These are phyloP conservation scores for Drosophila jambulina DNA, from an alignment of 1,140 invertebrate genomes.

Conservation along the genomic window DNA sequence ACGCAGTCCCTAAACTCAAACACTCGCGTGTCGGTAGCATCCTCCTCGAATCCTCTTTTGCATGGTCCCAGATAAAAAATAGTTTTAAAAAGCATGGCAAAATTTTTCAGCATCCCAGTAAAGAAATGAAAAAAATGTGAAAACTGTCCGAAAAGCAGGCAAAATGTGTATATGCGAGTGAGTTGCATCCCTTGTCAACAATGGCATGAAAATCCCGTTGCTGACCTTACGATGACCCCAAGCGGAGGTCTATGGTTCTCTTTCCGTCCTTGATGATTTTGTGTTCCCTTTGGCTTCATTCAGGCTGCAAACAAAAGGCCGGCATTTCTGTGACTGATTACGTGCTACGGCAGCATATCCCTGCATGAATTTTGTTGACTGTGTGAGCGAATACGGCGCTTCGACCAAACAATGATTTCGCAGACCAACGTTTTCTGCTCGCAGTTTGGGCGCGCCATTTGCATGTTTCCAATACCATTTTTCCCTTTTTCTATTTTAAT, in stretches of 20 bases:
- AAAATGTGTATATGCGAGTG: slow-evolving; percentile 47
- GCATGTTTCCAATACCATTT: slow-evolving; percentile 60
- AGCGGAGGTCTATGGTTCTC: slow-evolving; percentile 62
- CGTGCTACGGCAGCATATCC: slow-evolving; percentile 72
- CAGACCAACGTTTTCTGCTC: slow-evolving; percentile 38
- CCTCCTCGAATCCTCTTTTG: slow-evolving; percentile 48
- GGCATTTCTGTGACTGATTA: slow-evolving; percentile 81
- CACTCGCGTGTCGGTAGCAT: slow-evolving; percentile 72
- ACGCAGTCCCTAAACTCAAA: slow-evolving; percentile 38
- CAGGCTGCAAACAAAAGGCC: slow-evolving; percentile 79
- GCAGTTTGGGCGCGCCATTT: slow-evolving; percentile 71
- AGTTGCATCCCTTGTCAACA: slow-evolving; percentile 82
- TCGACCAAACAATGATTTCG: slow-evolving; percentile 66
- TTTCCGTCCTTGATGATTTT: slow-evolving; percentile 68
- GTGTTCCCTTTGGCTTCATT: slow-evolving; percentile 73
- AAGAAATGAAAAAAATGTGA: slow-evolving; percentile 48
- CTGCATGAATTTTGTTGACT: slow-evolving; percentile 64
- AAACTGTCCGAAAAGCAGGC: slow-evolving; percentile 68
- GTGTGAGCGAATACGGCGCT: slow-evolving; percentile 55
- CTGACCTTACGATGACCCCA: slow-evolving; percentile 83
- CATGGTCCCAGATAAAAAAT: slow-evolving; percentile 63
- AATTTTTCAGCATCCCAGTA: slow-evolving; percentile 49
- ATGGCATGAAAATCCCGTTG: slow-evolving; percentile 81
- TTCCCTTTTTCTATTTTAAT: slow-evolving; percentile 51
- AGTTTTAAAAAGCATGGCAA: slow-evolving; percentile 40